phyloP scores from a whole-genome alignment of 1,140 invertebrate species.

The Zaprionus gabonicus region DNA sequence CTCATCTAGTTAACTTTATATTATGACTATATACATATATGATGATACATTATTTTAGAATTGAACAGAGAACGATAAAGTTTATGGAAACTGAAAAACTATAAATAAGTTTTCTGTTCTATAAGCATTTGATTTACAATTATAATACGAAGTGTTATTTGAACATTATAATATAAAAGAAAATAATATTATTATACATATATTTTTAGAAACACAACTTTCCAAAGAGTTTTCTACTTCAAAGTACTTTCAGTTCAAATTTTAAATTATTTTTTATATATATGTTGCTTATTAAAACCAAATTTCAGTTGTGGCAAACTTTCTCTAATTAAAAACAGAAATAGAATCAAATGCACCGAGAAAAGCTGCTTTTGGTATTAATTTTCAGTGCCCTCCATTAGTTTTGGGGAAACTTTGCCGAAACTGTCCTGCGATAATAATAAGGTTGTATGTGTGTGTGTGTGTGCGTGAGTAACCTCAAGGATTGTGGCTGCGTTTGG shows the following conservation, averaged over 20 bases:
- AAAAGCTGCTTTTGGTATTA: background rate
- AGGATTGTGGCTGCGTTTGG: constrained; percentile 39
- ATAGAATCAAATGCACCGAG: background rate
- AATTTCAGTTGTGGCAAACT: background rate
- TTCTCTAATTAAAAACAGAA: background rate
- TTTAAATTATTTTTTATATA: background rate
- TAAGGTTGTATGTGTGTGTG: constrained; percentile 6
- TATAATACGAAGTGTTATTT: no score
- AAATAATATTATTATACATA: no score
- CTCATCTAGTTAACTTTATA: no score
- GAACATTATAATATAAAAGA: no score
- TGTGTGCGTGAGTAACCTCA: constrained; percentile 16
- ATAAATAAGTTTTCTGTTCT: no score
- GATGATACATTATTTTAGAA: no score
- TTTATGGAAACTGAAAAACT: no score
- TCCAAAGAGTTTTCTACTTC: no score
- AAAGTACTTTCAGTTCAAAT: background rate
- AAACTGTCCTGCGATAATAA: constrained; percentile 1
- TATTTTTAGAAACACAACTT: no score
- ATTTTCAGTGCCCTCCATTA: background rate
- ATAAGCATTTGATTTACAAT: no score
- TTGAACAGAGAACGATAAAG: no score
- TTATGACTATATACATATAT: no score
- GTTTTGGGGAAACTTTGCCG: background rate
- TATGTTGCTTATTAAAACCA: background rate